phyloP scores from a whole-genome alignment of 2,797 vertebrate species.

The Onychomys arenicola region DNA sequence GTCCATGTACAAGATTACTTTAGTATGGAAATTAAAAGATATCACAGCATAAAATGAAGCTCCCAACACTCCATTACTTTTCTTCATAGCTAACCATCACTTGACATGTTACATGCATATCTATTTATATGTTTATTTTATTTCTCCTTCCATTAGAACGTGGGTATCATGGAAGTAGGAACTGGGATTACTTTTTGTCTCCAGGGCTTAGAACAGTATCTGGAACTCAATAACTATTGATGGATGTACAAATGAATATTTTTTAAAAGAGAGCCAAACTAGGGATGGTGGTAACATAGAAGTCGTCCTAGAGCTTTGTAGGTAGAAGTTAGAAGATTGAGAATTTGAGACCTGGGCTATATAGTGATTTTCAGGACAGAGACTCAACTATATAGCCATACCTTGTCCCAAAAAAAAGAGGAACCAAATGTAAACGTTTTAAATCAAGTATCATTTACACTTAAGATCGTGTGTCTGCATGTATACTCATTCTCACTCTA shows the following conservation, averaged over 20 bases:
- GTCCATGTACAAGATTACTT: constrained; percentile 4
- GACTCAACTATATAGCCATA: not conserved
- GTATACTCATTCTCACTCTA: constrained; percentile 32
- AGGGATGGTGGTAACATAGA: not conserved
- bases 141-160: not conserved
- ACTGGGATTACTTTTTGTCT: not conserved
- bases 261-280: constrained; percentile 3
- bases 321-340: not conserved
- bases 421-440: constrained; percentile 23
- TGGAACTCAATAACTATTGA: not conserved
- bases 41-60: constrained; percentile 16
- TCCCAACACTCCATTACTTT: not conserved
- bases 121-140: not conserved
- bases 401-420: not conserved
- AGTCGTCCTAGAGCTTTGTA: not conserved
- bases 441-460: not conserved
- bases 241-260: not conserved
- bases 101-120: not conserved
- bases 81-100: not conserved
- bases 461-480: not conserved
- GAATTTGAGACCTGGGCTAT: not conserved
- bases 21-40: not conserved
- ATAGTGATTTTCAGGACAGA: not conserved
- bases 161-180: not conserved
- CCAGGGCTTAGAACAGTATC: not conserved